Evolutionary conservation across 2,113 vertebrate genomes (phyloP), one percentile per base, ranked within the genome.

Genomic region (Paradisaea rubra): DNA sequence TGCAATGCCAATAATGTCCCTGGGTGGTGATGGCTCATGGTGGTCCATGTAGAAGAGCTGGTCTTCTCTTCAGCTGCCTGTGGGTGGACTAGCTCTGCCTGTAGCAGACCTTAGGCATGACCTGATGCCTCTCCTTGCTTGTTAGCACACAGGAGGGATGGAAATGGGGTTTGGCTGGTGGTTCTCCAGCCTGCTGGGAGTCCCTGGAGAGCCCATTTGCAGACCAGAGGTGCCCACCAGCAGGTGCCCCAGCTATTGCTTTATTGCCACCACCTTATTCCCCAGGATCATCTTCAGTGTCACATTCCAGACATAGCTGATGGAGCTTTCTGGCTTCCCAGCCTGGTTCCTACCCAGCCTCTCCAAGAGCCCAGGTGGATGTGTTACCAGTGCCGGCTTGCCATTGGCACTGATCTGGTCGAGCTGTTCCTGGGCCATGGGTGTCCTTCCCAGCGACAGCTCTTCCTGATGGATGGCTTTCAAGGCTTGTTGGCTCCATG

Each of bases 401-500:
- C n/a, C 61, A 31, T 5, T 8, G 5, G 54, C 49, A 52, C 53
- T 2, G 6, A 33, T 44, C 45, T 18, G 7, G 23, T 52, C 0
- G 0, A 73, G 69, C 30, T 13, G 28, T 83, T 56, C 71, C 85
- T 71, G 53, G 22, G 53, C 49, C n/a, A 8, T 2, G 15, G 39
- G 17, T 64, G 85, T 93, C 89, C 89, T 88, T 91, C 71, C 61
- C 47, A 66, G 68, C 0, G 5, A 94, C 88, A 88, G 76, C 64
- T 94, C 60, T 50, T 44, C 49, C 74, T 91, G 88, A 96, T 86
- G 71, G 85, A 91, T 93, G 76, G 60, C 54, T 77, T 41, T 61
- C 0, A 2, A 2, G 2, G 50, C 70, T 86, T 6, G 6, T 35
- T 0, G 0, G 77, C 9, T 18, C 47, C 0, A 3, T 50, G 85